These are phyloP conservation scores for Saccopteryx bilineata DNA, from an alignment of 2,113 vertebrate genomes.

Conservation along the genomic window DNA sequence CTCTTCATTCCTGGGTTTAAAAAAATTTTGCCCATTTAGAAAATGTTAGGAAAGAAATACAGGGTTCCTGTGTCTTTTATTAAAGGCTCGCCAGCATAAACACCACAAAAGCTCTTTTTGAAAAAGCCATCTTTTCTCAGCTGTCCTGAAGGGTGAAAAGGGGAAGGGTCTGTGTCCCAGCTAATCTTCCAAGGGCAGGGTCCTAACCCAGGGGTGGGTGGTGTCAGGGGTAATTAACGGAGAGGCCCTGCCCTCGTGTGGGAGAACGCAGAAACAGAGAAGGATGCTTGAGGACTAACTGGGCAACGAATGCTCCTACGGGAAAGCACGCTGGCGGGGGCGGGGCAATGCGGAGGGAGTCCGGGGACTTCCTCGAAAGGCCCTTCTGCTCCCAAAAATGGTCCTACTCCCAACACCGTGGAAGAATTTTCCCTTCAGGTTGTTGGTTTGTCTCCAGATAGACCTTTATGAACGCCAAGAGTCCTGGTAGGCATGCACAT, in stretches of 20 bases:
- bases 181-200: not conserved
- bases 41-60: not conserved
- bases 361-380: not conserved
- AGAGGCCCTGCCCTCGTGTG: not conserved
- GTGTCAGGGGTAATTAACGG: not conserved
- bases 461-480: not conserved
- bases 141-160: not conserved
- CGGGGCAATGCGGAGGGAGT: too few species aligned
- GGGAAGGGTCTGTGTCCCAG: not conserved
- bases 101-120: not conserved
- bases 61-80: not conserved
- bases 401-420: not conserved
- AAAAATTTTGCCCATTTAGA: not conserved
- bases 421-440: not conserved
- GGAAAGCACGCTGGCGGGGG: rapidly evolving
- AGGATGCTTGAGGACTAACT: not conserved
- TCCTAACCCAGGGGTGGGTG: not conserved
- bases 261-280: not conserved
- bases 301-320: not conserved
- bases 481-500: not conserved
- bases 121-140: not conserved
- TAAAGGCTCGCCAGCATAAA: not conserved
- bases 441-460: not conserved
- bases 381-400: not conserved
- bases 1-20: not conserved